phyloP scores from a whole-genome alignment of 2,113 vertebrate genomes.

The Lethenteron reissneri region DNA sequence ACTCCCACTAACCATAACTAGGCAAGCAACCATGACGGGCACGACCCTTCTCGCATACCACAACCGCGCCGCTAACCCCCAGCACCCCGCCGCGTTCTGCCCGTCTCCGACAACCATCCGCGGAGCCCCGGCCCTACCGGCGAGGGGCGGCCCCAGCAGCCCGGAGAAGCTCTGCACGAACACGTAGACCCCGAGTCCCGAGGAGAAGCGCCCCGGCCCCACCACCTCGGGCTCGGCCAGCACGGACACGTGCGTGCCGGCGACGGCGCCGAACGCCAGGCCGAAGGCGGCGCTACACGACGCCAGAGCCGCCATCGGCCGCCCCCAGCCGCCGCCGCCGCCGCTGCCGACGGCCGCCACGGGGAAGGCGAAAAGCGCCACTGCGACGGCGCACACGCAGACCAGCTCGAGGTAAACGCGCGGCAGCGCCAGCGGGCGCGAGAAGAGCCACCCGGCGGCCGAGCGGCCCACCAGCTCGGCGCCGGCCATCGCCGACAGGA shows the following conservation, averaged over 20 bases:
- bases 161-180: conserved; percentile 82
- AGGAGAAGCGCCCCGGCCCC: conserved; percentile 64
- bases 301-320: conserved; percentile 18
- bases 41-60: no score
- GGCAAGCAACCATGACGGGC: no score
- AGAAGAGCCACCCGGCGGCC: conserved; percentile 44
- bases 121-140: conserved; percentile 32
- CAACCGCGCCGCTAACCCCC: no score
- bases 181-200: conserved; percentile 69
- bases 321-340: not conserved
- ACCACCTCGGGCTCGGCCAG: conserved; percentile 73
- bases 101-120: no score
- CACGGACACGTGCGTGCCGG: conserved; percentile 66
- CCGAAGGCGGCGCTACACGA: conserved; percentile 58
- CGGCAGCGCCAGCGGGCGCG: conserved; percentile 25
- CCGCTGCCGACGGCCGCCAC: conserved; percentile 51
- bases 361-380: conserved; percentile 55
- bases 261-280: conserved; percentile 54
- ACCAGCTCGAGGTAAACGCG: conserved; percentile 65
- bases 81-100: no score
- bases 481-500: conserved; percentile 59
- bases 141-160: conserved; percentile 77
- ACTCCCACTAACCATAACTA: no score
- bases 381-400: conserved; percentile 31
- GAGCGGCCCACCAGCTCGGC: conserved; percentile 59